These are phyloP conservation scores for Mormyrops boulengeri DNA, from an alignment of 2,797 vertebrate species.

Conservation along the genomic window DNA sequence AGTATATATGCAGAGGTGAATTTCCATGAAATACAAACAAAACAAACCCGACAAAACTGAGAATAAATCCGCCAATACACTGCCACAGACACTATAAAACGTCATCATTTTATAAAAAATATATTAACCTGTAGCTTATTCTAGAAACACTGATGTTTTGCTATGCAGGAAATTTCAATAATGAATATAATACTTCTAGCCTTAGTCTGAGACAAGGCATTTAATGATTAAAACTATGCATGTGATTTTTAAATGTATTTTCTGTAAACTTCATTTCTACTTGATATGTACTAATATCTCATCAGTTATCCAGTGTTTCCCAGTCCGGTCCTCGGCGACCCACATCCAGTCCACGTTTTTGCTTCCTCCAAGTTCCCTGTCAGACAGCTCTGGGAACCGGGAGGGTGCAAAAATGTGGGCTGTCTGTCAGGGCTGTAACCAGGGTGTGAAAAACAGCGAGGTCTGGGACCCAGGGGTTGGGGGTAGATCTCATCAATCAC, in stretches of 20 bases:
- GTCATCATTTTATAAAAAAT: constrained; percentile 26
- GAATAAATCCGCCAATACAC: neutral
- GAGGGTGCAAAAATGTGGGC: neutral
- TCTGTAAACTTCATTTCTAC: neutral
- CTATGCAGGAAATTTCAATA: neutral
- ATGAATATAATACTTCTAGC: neutral
- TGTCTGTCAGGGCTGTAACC: neutral
- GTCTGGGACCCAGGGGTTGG: neutral
- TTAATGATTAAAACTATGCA: neutral
- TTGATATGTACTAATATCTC: neutral
- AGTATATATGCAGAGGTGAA: constrained; percentile 30
- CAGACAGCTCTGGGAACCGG: neutral
- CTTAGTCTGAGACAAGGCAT: neutral
- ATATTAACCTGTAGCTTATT: constrained; percentile 15
- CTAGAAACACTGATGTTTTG: neutral
- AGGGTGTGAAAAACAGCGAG: neutral
- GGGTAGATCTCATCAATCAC: neutral
- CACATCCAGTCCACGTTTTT: neutral
- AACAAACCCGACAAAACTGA: constrained; percentile 29
- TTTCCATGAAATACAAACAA: constrained; percentile 35
- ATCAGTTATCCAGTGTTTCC: neutral
- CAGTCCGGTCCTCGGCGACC: neutral
- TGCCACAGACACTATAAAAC: constrained; percentile 31
- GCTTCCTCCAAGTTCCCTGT: neutral
- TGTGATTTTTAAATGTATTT: neutral